A percentile compares a stretch with the other conserved stretches of the same genome.
These are phyloP conservation scores for Hemiprocne comata DNA, from an alignment of 2,113 vertebrate species.

Conservation along the genomic window DNA sequence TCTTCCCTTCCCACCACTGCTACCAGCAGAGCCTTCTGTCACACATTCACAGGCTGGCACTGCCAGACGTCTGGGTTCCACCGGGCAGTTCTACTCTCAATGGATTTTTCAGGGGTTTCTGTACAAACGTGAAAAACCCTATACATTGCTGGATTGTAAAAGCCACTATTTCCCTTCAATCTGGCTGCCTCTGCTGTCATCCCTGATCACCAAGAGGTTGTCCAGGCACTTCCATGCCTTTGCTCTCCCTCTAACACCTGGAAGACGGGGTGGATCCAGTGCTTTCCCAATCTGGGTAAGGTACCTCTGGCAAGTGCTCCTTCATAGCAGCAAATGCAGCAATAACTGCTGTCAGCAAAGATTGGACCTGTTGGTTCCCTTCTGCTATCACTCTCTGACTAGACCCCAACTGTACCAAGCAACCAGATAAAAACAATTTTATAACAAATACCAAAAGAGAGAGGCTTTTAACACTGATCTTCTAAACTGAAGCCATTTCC, in stretches of 20 bases:
- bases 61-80: neutral
- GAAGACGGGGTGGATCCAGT: neutral
- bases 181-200: neutral
- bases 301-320: neutral
- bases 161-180: neutral
- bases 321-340: neutral
- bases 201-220: neutral
- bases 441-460: neutral
- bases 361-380: neutral
- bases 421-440: neutral
- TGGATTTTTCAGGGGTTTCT: neutral
- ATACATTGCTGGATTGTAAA: neutral
- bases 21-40: neutral
- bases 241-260: neutral
- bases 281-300: neutral
- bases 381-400: neutral
- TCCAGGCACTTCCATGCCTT: neutral
- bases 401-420: neutral
- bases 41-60: fast-evolving
- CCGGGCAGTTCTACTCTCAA: neutral
- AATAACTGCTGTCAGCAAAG: neutral
- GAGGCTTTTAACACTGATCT: neutral
- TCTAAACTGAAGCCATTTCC: neutral
- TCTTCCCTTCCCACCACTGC: neutral
- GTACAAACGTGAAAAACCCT: neutral